A percentile compares a stretch with the other conserved stretches of the same genome.
phyloP scores from a whole-genome alignment of 2,797 vertebrate genomes.

The Xenentodon cancila region DNA sequence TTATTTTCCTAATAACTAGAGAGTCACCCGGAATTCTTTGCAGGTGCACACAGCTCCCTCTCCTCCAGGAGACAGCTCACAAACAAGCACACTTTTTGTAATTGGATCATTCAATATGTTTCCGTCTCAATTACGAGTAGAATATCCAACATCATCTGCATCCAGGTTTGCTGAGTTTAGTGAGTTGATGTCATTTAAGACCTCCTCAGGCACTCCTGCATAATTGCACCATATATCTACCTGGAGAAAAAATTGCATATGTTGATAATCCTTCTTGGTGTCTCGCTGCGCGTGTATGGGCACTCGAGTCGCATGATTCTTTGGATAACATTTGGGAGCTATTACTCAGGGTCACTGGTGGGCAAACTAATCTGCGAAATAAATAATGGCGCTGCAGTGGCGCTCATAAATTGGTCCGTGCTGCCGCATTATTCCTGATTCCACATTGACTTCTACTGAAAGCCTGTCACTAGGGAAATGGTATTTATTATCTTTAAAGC shows the following conservation, averaged over 20 bases:
- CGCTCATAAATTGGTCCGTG: constrained; percentile 39
- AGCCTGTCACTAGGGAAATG: neutral
- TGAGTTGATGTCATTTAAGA: constrained; percentile 28
- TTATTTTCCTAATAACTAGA: constrained; percentile 62
- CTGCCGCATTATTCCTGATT: constrained; percentile 36
- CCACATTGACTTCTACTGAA: constrained; percentile 10
- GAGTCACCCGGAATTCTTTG: constrained; percentile 54
- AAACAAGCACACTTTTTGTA: constrained; percentile 34
- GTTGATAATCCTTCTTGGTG: constrained; percentile 41
- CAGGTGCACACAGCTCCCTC: constrained; percentile 24
- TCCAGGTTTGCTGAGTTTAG: constrained; percentile 37
- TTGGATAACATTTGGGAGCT: constrained; percentile 42
- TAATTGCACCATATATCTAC: constrained; percentile 60
- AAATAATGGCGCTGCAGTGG: constrained; percentile 40
- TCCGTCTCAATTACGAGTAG: constrained; percentile 38
- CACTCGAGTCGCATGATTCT: constrained; percentile 45
- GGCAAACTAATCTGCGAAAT: constrained; percentile 50
- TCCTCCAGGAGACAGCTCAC: constrained; percentile 31
- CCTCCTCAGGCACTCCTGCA: constrained; percentile 29
- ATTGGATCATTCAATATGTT: constrained; percentile 37
- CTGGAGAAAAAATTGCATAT: constrained; percentile 31
- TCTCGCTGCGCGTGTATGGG: constrained; percentile 13
- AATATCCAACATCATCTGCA: constrained; percentile 37
- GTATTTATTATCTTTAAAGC: no score
- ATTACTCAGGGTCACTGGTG: constrained; percentile 48